Conservation (phyloP, 1,140 invertebrate species). For the Aphaenogaster ashmeadi region DNA sequence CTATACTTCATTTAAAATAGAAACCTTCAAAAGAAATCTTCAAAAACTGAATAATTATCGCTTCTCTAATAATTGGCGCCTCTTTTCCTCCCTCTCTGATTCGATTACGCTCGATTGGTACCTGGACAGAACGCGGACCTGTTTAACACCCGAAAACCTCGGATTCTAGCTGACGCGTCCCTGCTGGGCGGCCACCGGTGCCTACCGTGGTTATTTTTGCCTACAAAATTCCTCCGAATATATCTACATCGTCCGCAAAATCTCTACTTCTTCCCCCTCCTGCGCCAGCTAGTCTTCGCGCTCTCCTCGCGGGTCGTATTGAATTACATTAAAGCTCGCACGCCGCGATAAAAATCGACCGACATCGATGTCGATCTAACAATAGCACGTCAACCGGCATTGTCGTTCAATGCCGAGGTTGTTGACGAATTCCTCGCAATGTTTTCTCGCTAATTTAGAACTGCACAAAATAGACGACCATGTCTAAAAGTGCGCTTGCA, state of each 20-base stretch:
- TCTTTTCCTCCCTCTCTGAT: background rate
- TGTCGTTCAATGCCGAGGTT: constrained; percentile 24
- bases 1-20: constrained; percentile 1
- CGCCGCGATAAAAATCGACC: constrained; percentile 24
- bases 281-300: constrained; percentile 71
- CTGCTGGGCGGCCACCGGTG: constrained; percentile 67
- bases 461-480: no score
- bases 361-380: constrained; percentile 12
- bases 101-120: background rate
- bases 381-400: background rate
- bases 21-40: background rate
- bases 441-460: background rate
- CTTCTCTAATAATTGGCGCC: background rate
- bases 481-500: background rate
- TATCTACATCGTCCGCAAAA: constrained; percentile 85
- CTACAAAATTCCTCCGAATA: constrained; percentile 85
- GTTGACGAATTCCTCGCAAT: background rate
- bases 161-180: constrained; percentile 73
- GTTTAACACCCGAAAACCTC: constrained; percentile 66
- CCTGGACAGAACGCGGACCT: constrained; percentile 44
- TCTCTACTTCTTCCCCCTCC: constrained; percentile 79
- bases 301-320: constrained; percentile 71
- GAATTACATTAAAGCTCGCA: constrained; percentile 75
- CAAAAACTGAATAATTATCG: background rate
- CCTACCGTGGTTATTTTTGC: constrained; percentile 84